These are phyloP conservation scores for Corvus cornix DNA, from an alignment of 2,113 vertebrate species.

Conservation along the genomic window DNA sequence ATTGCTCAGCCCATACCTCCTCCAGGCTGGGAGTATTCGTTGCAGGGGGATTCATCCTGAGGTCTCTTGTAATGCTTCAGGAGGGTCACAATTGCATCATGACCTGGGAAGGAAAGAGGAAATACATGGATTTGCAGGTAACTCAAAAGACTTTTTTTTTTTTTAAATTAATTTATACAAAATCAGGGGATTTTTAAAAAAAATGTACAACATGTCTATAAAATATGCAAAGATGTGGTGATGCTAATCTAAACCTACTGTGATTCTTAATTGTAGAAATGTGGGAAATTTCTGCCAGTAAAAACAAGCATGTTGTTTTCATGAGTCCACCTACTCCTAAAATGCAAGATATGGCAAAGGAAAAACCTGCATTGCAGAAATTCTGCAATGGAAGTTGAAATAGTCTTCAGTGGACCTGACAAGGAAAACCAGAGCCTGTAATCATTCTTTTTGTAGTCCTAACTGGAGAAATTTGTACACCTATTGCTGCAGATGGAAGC, in stretches of 20 bases:
- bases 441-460: neutral
- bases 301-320: neutral
- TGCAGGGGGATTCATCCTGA: conserved; percentile 89
- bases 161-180: neutral
- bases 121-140: neutral
- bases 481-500: neutral
- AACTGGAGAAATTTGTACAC: too few relatives aligned
- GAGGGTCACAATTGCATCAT: conserved; percentile 91
- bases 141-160: accelerated
- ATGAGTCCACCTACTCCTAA: neutral
- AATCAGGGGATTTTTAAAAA: neutral
- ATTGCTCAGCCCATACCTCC: conserved; percentile 78
- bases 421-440: neutral
- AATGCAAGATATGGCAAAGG: neutral
- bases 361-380: neutral
- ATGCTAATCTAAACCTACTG: neutral
- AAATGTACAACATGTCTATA: neutral
- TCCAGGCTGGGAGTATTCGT: conserved; percentile 95
- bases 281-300: neutral
- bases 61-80: conserved; percentile 94
- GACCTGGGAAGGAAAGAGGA: conserved; percentile 73
- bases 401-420: neutral
- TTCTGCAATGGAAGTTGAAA: neutral
- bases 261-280: neutral
- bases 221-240: neutral